Conservation (phyloP, 1,140 invertebrate genomes). For the Araneus ventricosus region DNA sequence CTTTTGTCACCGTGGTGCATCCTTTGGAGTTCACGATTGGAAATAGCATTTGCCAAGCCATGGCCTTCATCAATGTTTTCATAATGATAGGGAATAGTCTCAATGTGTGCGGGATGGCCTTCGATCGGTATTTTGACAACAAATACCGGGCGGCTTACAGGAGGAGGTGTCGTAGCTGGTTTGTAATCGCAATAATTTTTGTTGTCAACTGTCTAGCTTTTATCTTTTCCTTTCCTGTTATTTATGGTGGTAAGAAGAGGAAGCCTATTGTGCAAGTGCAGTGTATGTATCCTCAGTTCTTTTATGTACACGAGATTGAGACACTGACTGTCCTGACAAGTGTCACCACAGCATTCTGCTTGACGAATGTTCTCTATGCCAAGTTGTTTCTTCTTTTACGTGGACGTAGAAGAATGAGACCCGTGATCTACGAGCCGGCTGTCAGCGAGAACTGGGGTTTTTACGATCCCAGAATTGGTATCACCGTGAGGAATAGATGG, state of each 20-base stretch:
- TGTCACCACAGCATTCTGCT: not conserved
- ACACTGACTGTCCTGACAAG: slow-evolving; percentile 7
- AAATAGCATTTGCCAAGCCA: slow-evolving; percentile 42
- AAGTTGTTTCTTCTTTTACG: slow-evolving; percentile 70
- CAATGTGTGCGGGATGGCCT: slow-evolving; percentile 62
- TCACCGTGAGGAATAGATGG: slow-evolving; percentile 64
- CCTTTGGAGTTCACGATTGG: slow-evolving; percentile 28
- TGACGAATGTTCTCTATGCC: slow-evolving; percentile 57
- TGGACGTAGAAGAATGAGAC: slow-evolving; percentile 66
- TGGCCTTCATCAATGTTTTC: slow-evolving; percentile 67
- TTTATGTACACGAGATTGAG: not conserved
- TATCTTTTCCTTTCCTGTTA: slow-evolving; percentile 39
- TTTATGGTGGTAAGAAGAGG: not conserved
- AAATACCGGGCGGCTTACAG: slow-evolving; percentile 56
- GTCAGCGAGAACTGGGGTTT: slow-evolving; percentile 74
- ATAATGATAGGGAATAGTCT: slow-evolving; percentile 66
- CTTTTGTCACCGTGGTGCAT: slow-evolving; percentile 64
- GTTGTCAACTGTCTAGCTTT: slow-evolving; percentile 42
- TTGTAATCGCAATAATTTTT: slow-evolving; percentile 34
- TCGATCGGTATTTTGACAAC: slow-evolving; percentile 66
- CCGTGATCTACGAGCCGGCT: slow-evolving; percentile 70
- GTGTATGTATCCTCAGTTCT: slow-evolving; percentile 63
- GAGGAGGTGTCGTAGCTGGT: slow-evolving; percentile 35
- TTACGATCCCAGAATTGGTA: slow-evolving; percentile 26
- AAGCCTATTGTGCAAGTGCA: slow-evolving; percentile 1